A percentile compares a stretch with the other conserved stretches of the same genome.
Evolutionary conservation across 2,888 invertebrate genomes (phyloP).

Genomic region (Trachelus troglodyta): DNA sequence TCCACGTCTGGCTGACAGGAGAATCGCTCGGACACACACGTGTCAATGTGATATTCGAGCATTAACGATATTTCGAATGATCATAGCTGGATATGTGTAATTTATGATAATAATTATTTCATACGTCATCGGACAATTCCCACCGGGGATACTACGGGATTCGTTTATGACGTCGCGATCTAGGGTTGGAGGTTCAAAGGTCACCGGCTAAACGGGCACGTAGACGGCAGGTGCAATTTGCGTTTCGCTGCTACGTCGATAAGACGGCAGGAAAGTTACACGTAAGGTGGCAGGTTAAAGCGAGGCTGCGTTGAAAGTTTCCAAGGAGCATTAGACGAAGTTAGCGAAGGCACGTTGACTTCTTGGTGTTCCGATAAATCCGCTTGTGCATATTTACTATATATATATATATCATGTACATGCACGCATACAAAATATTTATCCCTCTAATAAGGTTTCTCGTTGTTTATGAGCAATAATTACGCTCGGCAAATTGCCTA

Average conservation of each 20-base stretch:
- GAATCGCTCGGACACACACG: not conserved
- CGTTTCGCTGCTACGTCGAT: not conserved
- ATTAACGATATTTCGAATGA: not conserved
- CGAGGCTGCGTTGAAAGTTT: not conserved
- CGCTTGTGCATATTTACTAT: not conserved
- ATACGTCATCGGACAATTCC: not conserved
- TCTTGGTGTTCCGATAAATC: not conserved
- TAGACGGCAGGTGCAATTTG: not conserved
- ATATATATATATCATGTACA: conserved; percentile 11
- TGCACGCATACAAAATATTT: conserved; percentile 15
- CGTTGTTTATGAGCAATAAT: conserved; percentile 43
- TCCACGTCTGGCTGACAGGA: not conserved
- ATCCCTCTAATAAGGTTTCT: conserved; percentile 17
- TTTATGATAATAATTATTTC: not conserved
- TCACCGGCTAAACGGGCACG: not conserved
- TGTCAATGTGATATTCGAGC: not conserved
- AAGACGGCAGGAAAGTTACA: not conserved
- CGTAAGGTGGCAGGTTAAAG: conserved; percentile 7
- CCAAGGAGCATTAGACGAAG: conserved; percentile 5
- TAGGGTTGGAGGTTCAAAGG: not conserved
- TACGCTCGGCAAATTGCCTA: conserved; percentile 42
- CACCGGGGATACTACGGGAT: not conserved
- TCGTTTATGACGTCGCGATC: not conserved
- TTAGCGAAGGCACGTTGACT: conserved; percentile 11
- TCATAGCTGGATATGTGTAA: not conserved